Conservation (phyloP, 1,140 invertebrate species). For the Drosophila punjabiensis region DNA sequence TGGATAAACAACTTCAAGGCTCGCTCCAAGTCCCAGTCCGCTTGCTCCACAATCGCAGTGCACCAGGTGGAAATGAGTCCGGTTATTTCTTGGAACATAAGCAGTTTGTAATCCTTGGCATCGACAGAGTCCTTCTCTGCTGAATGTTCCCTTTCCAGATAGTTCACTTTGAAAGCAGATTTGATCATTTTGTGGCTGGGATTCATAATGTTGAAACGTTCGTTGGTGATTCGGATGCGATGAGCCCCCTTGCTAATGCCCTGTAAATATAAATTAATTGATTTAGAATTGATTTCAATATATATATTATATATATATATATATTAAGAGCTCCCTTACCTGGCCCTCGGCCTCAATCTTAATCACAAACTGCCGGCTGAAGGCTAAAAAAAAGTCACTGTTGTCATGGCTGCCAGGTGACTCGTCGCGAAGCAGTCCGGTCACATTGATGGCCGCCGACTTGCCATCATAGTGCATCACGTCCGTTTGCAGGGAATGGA, state of each 20-base stretch:
- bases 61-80: slow-evolving; percentile 70
- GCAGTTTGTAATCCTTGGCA: slow-evolving; percentile 58
- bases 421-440: slow-evolving; percentile 53
- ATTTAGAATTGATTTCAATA: not conserved
- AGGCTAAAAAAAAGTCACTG: slow-evolving; percentile 42
- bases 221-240: slow-evolving; percentile 65
- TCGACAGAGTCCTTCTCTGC: slow-evolving; percentile 47
- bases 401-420: not conserved
- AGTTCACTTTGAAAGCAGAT: slow-evolving; percentile 61
- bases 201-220: slow-evolving; percentile 60
- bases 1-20: slow-evolving; percentile 54
- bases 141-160: slow-evolving; percentile 3
- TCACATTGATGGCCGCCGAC: slow-evolving; percentile 44
- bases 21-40: slow-evolving; percentile 63
- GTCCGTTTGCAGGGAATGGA: slow-evolving; percentile 68
- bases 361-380: slow-evolving; percentile 62
- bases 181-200: slow-evolving; percentile 49
- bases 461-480: slow-evolving; percentile 58
- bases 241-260: slow-evolving; percentile 47
- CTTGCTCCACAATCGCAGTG: slow-evolving; percentile 67
- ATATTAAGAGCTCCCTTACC: slow-evolving; percentile 36
- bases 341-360: slow-evolving; percentile 32
- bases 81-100: slow-evolving; percentile 69
- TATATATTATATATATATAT: no score
- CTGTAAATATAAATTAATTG: slow-evolving; percentile 7